Evolutionary conservation across 2,888 invertebrate genomes (phyloP).

Genomic region (Caenorhabditis drosophilae): DNA sequence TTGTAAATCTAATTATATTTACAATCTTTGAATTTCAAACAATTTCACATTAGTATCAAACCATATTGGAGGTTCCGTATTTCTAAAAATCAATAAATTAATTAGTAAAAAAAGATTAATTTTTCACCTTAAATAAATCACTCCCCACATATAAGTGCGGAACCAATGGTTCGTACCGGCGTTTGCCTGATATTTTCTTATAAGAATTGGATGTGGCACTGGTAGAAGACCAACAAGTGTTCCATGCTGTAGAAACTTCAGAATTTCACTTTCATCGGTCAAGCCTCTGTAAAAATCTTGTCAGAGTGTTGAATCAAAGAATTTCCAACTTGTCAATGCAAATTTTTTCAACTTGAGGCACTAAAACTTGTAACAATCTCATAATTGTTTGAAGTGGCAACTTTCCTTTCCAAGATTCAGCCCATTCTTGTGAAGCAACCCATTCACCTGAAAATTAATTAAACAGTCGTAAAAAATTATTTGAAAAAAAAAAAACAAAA

Average conservation of each 20-base stretch:
- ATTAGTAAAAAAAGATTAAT: background rate
- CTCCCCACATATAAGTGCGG: constrained; percentile 99
- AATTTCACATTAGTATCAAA: constrained; percentile 98
- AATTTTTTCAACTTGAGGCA: constrained; percentile 99
- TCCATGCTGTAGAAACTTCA: constrained; percentile 97
- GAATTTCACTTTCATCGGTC: constrained; percentile 98
- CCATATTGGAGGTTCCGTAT: constrained; percentile 98
- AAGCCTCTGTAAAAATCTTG: constrained; percentile 78
- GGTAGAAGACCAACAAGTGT: constrained; percentile 95
- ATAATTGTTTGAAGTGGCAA: constrained; percentile 98
- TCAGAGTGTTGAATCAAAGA: background rate
- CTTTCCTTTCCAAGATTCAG: constrained; percentile 90
- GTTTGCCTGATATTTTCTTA: constrained; percentile 96
- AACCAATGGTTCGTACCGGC: constrained; percentile 99
- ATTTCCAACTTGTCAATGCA: constrained; percentile 91
- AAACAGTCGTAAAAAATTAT: too few species aligned
- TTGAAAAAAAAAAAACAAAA: too few species aligned
- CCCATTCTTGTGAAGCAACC: constrained; percentile 96
- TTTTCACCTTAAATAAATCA: constrained; percentile 87
- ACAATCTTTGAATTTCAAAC: constrained; percentile 85
- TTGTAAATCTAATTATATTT: too few species aligned
- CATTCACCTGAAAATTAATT: too few species aligned
- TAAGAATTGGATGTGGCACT: constrained; percentile 97
- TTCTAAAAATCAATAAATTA: constrained; percentile 75
- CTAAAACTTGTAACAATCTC: constrained; percentile 94